phyloP scores from a whole-genome alignment of 2,797 vertebrate genomes.

The Hephaestus fuliginosus region DNA sequence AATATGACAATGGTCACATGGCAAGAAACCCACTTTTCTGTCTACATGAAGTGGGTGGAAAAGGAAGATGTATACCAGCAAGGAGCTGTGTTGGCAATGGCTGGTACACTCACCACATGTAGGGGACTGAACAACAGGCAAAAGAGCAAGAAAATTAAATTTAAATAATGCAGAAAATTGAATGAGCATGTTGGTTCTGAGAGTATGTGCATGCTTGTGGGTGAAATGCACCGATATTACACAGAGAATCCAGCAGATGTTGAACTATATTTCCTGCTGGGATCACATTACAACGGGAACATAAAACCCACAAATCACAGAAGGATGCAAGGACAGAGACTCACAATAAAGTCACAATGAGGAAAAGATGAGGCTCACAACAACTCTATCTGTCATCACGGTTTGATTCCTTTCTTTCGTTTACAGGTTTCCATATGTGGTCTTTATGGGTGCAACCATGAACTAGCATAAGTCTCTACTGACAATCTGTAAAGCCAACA shows the following conservation, averaged over 20 bases:
- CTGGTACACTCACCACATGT: constrained; percentile 38
- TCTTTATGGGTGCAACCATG: background rate
- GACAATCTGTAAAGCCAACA: background rate
- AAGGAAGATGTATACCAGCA: constrained; percentile 21
- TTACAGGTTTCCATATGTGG: background rate
- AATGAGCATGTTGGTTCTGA: constrained; percentile 41
- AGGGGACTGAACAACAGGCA: constrained; percentile 36
- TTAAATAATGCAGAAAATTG: constrained; percentile 69
- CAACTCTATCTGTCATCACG: background rate
- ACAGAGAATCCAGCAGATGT: constrained; percentile 30
- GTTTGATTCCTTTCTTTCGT: background rate
- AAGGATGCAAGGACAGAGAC: constrained; percentile 18
- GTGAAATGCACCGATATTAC: constrained; percentile 30
- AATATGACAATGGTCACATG: constrained; percentile 36
- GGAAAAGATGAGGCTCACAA: background rate
- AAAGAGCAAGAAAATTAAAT: constrained; percentile 32
- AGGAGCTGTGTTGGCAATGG: constrained; percentile 34
- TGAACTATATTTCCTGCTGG: constrained; percentile 23
- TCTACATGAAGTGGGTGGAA: constrained; percentile 34
- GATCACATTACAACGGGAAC: constrained; percentile 18
- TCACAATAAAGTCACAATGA: constrained; percentile 18
- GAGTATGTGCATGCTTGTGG: constrained; percentile 28
- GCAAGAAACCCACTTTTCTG: constrained; percentile 38
- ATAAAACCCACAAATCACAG: constrained; percentile 36
- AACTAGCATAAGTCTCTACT: background rate